Base-by-base conservation (phyloP, 2,888 invertebrate genomes). In the Tetanocera ferruginea region DNA sequence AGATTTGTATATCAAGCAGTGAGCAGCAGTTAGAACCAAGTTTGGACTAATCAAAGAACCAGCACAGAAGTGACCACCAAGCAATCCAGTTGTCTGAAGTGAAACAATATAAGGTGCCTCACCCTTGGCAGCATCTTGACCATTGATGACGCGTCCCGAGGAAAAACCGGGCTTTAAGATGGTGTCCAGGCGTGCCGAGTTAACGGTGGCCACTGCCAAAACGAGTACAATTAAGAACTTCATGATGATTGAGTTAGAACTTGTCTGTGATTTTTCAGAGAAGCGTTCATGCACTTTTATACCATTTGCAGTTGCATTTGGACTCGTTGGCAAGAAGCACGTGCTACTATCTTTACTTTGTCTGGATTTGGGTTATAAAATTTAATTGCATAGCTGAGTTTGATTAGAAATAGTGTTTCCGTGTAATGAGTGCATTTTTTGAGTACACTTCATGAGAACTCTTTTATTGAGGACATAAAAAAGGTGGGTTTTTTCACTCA, bases 61-160 rank as follows among this genome's bases (percentile, higher is more conserved):
- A 60, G 88, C 91, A 77, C 91, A 91, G 25, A 86, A 88, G 34
- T 87, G 88, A 0, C 82, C 75, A 0, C 66, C 14, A 43, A 43
- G 11, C 14, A 43, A 11, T 11, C 43, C 43, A 43, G 43, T 43
- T 0, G 31, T 64, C 79, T 85, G 85, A 66, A 89, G 57, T 1
- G 91, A 90, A 1, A 90, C 89, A 60, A 90, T 90, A 79, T 87
- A 90, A 0, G 91, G 90, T 9, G 90, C 91, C 81, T 88, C 88
- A 31, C 89, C 88, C 3, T 85, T 82, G 0, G 17, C 0, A 0
- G 91, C 90, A 64, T 87, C 83, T 0, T 84, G 4, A 11, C 89
- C 89, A 72, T 89, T 88, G 77, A 89, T 88, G 71, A 89, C 86
- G 31, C 88, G 86, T 5, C 87, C 87, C 70, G 83, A 83, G 5